Evolutionary conservation across 2,888 invertebrate genomes (phyloP).

Genomic region (Drosophila prostipennis): DNA sequence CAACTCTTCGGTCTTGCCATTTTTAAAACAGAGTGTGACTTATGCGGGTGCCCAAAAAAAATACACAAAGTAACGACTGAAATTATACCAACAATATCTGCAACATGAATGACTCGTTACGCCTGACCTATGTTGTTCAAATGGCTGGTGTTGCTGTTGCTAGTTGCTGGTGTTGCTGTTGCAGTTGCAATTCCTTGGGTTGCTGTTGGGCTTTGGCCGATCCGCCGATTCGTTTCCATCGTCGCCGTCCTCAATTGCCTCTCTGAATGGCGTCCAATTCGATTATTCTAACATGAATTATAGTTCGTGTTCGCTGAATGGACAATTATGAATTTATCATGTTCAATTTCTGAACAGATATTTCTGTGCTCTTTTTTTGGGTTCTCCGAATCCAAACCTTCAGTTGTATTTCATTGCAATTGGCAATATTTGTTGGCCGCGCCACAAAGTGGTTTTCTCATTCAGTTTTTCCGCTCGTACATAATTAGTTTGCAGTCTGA

Average conservation of each 20-base stretch:
- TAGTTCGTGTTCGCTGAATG: slow-evolving; percentile 80
- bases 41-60: slow-evolving; percentile 71
- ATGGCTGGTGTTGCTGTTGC: slow-evolving; percentile 39
- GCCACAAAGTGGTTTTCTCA: slow-evolving; percentile 37
- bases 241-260: slow-evolving; percentile 74
- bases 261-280: slow-evolving; percentile 80
- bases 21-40: slow-evolving; percentile 63
- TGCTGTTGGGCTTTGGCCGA: slow-evolving; percentile 67
- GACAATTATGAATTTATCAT: slow-evolving; percentile 81
- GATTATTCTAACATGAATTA: slow-evolving; percentile 80
- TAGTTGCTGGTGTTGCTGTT: slow-evolving; percentile 14
- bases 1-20: slow-evolving; percentile 4
- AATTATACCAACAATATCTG: slow-evolving; percentile 62
- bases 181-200: slow-evolving; percentile 20
- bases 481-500: slow-evolving; percentile 66
- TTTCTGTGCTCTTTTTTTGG: slow-evolving; percentile 60
- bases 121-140: slow-evolving; percentile 77
- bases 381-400: slow-evolving; percentile 22
- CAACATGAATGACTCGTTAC: slow-evolving; percentile 78
- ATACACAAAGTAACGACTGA: slow-evolving; percentile 26
- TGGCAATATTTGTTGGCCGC: slow-evolving; percentile 31
- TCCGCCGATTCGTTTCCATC: slow-evolving; percentile 53
- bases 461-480: slow-evolving; percentile 51
- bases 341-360: slow-evolving; percentile 79
- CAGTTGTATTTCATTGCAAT: slow-evolving; percentile 50